Conservation (phyloP, 1,140 invertebrate genomes). For the Stenopsyche tienmushanensis region DNA sequence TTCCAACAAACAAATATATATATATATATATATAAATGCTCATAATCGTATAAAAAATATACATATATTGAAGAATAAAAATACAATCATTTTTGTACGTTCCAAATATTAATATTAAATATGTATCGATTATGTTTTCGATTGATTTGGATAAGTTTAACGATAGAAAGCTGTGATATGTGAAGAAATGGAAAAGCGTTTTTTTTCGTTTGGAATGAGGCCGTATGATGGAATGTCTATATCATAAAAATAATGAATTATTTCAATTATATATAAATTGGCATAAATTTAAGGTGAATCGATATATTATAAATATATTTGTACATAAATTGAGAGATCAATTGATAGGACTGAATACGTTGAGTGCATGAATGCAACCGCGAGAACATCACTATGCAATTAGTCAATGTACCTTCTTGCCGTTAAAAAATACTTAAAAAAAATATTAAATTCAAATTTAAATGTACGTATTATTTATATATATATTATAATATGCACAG, state of each 20-base stretch:
- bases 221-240: slow-evolving; percentile 17
- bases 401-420: slow-evolving; percentile 20
- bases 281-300: neutral
- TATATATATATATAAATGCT: neutral
- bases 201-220: neutral
- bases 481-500: slow-evolving; percentile 30
- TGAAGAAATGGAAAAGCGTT: neutral
- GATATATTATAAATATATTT: slow-evolving; percentile 1
- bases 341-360: slow-evolving; percentile 10
- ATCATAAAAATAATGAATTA: neutral
- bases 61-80: neutral
- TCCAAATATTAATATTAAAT: neutral
- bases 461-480: slow-evolving; percentile 10
- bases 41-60: neutral
- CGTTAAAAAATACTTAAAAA: slow-evolving; percentile 9
- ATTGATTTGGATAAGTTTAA: neutral
- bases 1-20: neutral
- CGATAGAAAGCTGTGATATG: slow-evolving; percentile 21
- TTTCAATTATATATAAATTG: slow-evolving; percentile 12
- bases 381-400: slow-evolving; percentile 6
- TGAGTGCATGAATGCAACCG: too few species aligned
- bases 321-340: neutral
- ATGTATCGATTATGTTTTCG: neutral
- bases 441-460: slow-evolving; percentile 17
- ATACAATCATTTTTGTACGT: neutral